These are phyloP conservation scores for Hypocryptadius cinnamomeus DNA, from an alignment of 2,113 vertebrate species.

Conservation along the genomic window DNA sequence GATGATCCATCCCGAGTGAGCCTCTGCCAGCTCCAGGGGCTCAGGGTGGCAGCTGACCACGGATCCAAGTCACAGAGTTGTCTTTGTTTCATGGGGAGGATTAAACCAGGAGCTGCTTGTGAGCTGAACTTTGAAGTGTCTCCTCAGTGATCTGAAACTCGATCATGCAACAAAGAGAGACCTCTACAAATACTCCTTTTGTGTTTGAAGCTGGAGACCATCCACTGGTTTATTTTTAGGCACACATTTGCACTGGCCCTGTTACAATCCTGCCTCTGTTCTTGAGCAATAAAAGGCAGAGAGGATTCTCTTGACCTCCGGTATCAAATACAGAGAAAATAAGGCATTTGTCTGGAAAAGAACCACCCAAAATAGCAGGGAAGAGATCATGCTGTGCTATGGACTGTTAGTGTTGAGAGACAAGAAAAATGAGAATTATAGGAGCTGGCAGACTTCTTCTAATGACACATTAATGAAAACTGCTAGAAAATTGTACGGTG, in stretches of 20 bases:
- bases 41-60: accelerated
- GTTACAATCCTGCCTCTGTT: conserved; percentile 21
- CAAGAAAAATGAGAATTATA: background rate
- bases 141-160: background rate
- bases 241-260: background rate
- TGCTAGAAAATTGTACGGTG: background rate
- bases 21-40: background rate
- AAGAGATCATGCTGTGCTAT: background rate
- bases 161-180: background rate
- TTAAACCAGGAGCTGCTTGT: background rate
- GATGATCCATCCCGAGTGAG: background rate
- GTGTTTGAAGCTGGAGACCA: background rate
- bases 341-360: background rate
- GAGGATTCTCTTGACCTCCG: background rate
- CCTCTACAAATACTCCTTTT: background rate
- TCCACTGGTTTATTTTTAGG: conserved; percentile 9
- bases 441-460: background rate
- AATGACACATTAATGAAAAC: background rate
- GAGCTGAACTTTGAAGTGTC: background rate
- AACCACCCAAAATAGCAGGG: background rate
- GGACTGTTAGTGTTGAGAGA: background rate
- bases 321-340: background rate
- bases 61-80: background rate
- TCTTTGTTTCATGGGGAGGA: background rate
- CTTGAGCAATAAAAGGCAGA: background rate